Conservation (phyloP, 1,140 invertebrate species). For the Tetramorium alpestre region DNA sequence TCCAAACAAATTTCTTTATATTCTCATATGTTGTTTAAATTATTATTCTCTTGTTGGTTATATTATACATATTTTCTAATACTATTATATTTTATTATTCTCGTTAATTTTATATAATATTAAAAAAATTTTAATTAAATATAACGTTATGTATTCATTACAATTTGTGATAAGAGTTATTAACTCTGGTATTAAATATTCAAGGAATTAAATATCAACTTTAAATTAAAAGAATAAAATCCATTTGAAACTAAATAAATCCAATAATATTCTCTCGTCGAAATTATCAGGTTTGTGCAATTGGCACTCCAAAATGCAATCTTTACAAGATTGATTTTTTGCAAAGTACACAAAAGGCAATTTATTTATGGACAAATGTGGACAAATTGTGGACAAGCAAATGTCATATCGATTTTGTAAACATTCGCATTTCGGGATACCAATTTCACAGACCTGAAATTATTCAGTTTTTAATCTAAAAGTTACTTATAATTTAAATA, state of each 20-base stretch:
- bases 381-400: no score
- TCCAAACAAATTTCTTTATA: neutral
- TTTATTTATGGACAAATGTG: no score
- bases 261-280: neutral
- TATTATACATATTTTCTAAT: neutral
- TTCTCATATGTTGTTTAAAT: neutral
- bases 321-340: no score
- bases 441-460: neutral
- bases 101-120: neutral
- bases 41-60: slow-evolving; percentile 3
- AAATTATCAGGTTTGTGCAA: no score
- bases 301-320: no score
- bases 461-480: neutral
- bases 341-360: no score
- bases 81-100: neutral
- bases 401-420: no score
- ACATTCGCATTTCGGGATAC: no score
- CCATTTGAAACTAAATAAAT: neutral
- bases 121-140: neutral
- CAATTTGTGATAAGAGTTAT: neutral
- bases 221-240: neutral
- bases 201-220: neutral
- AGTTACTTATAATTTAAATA: neutral
- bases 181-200: neutral
- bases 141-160: neutral